Conservation (phyloP, 2,113 vertebrate genomes). For the Anhinga anhinga region DNA sequence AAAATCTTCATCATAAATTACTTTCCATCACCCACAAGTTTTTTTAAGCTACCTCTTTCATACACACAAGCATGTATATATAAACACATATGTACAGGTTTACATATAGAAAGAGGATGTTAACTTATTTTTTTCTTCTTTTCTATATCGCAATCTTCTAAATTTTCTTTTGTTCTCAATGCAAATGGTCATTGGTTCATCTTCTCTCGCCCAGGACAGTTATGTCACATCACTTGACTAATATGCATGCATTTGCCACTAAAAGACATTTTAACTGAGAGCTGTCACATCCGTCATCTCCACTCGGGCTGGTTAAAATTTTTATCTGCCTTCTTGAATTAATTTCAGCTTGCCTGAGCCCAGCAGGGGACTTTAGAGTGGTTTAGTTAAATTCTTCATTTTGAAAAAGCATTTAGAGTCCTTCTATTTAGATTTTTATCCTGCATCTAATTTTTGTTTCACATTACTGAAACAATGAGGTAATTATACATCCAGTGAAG, state of each 20-base stretch:
- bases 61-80: rapidly evolving
- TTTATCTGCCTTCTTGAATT: slow-evolving; percentile 85
- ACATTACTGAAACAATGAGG: slow-evolving; percentile 66
- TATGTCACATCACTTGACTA: slow-evolving; percentile 82
- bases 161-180: slow-evolving; percentile 80
- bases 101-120: neutral
- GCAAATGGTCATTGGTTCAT: slow-evolving; percentile 80
- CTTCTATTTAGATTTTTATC: slow-evolving; percentile 68
- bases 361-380: slow-evolving; percentile 82
- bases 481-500: slow-evolving; percentile 62
- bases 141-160: neutral
- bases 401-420: slow-evolving; percentile 65
- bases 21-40: neutral
- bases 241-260: slow-evolving; percentile 80
- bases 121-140: neutral
- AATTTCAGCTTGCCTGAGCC: slow-evolving; percentile 83
- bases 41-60: neutral
- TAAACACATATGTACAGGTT: neutral
- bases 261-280: slow-evolving; percentile 85
- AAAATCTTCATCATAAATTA: neutral
- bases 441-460: slow-evolving; percentile 70
- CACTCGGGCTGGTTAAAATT: slow-evolving; percentile 80
- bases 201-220: slow-evolving; percentile 72
- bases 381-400: slow-evolving; percentile 79
- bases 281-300: slow-evolving; percentile 85